Evolutionary conservation across 1,140 invertebrate species (phyloP), one percentile per base, ranked within the genome.

Genomic region (Pollicipes pollicipes): DNA sequence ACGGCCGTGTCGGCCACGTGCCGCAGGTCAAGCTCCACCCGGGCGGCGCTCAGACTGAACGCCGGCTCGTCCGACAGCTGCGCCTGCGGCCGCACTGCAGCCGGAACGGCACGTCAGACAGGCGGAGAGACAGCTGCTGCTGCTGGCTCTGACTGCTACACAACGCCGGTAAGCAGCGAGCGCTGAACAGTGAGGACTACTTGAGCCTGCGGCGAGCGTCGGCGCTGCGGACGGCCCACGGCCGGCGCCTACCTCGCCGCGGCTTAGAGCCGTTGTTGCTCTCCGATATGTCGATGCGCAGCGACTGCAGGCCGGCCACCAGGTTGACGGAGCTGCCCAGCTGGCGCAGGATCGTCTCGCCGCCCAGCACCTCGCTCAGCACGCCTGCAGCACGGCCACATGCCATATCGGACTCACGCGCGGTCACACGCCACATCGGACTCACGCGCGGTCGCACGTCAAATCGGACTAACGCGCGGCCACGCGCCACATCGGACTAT

Each of bases 21-120:
- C 76, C 92, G 88, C 71, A 96, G 84, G 77, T 94, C 91, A 71
- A 95, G 83, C 77, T 95, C 92, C 31, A 97, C 84, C 13, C 86
- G 87, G 30, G 96, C 89, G 79, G 89, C 89, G 79, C 97, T 92
- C 80, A 93, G 97, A 0, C 94, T 82, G 81, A 97, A 97, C 1
- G 94, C 88, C 0, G 93, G 91, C 0, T 87, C 90, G 77, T 94
- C 91, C 31, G 86, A 83, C 63, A 85, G 83, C 45, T 88, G 86
- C 74, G 88, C 85, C 0, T 85, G 78, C 73, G 83, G 72, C 64
- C 75, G 75, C 4, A 45, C 72, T 73, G 28, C 0, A 67, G 37
- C 68, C 35, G 73, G 74, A 45, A 73, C 70, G 69, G 72, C 72
- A 70, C 68, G 75, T 30, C 72, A 68, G 70, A 70, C 73, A 30